Evolutionary conservation across 1,140 invertebrate genomes (phyloP).

Genomic region (Drosophila bocqueti): DNA sequence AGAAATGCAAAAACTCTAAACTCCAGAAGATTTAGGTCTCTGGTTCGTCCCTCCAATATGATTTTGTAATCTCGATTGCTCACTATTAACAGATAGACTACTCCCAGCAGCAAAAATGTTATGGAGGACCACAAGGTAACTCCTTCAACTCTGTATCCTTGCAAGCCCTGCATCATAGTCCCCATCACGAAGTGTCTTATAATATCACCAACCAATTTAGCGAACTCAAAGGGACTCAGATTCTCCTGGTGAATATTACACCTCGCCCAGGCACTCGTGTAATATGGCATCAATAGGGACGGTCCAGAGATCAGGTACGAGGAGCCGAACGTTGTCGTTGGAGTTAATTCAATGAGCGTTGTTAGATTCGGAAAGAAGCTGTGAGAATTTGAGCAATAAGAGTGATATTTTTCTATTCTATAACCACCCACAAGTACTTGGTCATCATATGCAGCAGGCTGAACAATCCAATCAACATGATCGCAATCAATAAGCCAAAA

Average conservation of each 20-base stretch:
- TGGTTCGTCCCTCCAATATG: no score
- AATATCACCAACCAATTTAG: slow-evolving; percentile 11
- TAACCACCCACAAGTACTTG: slow-evolving; percentile 62
- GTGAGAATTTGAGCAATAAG: not conserved
- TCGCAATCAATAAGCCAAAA: not conserved
- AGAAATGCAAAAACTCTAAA: slow-evolving; percentile 3
- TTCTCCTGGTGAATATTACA: not conserved
- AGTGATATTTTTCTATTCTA: not conserved
- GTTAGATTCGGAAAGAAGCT: slow-evolving; percentile 57
- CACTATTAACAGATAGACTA: slow-evolving; percentile 3
- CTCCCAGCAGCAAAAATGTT: slow-evolving; percentile 22
- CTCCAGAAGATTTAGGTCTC: not conserved
- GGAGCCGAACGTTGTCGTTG: slow-evolving; percentile 24
- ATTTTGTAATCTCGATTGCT: slow-evolving; percentile 6
- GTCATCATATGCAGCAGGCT: slow-evolving; percentile 17
- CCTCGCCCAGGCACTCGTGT: not conserved
- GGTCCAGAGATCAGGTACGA: slow-evolving; percentile 27
- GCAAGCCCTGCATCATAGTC: slow-evolving; percentile 20
- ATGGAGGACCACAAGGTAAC: slow-evolving; percentile 39
- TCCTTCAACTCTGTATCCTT: slow-evolving; percentile 23
- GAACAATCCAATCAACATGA: not conserved
- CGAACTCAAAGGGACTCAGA: slow-evolving; percentile 11
- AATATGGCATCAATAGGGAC: slow-evolving; percentile 13
- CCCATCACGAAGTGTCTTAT: slow-evolving; percentile 29
- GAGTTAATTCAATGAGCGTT: slow-evolving; percentile 35